Base-by-base conservation (phyloP, 2,797 vertebrate species). In the Argyrosomus regius region DNA sequence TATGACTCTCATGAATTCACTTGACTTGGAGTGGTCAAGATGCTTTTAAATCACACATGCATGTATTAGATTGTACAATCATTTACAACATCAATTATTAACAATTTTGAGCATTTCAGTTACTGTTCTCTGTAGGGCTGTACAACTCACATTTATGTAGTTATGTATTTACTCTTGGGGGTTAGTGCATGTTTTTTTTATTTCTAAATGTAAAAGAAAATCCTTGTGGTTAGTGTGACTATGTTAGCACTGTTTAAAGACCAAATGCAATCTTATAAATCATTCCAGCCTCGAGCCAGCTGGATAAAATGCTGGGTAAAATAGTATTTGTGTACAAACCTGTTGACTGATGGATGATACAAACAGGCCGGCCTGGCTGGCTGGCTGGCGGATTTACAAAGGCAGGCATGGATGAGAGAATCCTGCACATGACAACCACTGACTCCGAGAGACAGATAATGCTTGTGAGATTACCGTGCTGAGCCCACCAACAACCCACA, bases 391-490 rank as follows among this genome's bases (percentile, higher is more conserved):
- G 26, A 56, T 82, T 81, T 71, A 82, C 66, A 81, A 83, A 86
- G 57, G 61, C 78, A 54, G 35, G 16, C 71, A 71, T 81, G 76
- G 83, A 83, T 58, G 85, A 92, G 81, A 22, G 64, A 84, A 64
- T 76, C 68, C 74, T 70, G 84, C 68, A 82, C 70, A 90, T 79
- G 86, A 77, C 83, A 76, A 54, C 73, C 59, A 6, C 81, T 87
- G 87, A 90, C 79, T 84, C 80, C 58, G 50, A 82, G 73, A 82
- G 88, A 69, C 87, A 87, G 88, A 92, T 91, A 89, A 93, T 88
- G 87, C 87, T 87, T 79, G 80, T 73, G 77, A 92, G 89, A 91
- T 93, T 90, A 92, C 62, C 43, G 54, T 41, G 64, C 89, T 85
- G 86, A 90, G 87, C 83, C 91, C 87, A 86, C 89, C 89, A 88